Evolutionary conservation across 2,113 vertebrate species (phyloP), one percentile per base, ranked within the genome.

Genomic region (Aegotheles bennettii): DNA sequence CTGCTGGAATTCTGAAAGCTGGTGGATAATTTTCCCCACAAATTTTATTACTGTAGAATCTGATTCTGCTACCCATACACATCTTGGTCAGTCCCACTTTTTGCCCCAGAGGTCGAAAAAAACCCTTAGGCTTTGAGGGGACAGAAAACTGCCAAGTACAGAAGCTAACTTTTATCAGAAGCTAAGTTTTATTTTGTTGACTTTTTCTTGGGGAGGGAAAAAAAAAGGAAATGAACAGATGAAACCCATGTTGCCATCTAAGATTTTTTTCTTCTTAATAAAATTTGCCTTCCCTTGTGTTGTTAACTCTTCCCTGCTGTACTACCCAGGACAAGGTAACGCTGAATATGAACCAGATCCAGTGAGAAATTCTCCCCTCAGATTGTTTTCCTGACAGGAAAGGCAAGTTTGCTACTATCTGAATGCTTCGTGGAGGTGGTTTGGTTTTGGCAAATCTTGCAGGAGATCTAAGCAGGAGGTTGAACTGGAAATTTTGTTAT

Each of bases 31-130:
- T 93, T 87, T 85, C 61, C 43, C 63, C 91, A 73, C 75, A 95
- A 85, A 89, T 95, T 89, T 94, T 95, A 59, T 97, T 95, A 93
- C 45, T 85, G 50, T 69, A 93, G 70, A 94, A 87, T 87, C 45
- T 57, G 74, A 91, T 93, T 91, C 40, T 94, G 64, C 40, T 94
- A 60, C 47, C 29, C 63, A 47, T 61, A 69, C 36, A n/a, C 31
- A 42, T 83, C 84, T 91, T 83, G 50, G 38, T 91, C 45, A 90
- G 63, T 35, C 29, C 35, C 38, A 33, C 8, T n/a, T 87, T 83
- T 89, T 38, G 17, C 8, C 43, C 38, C 33, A 26, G 28, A 84
- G 65, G 38, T 14, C 69, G 69, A 94, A 89, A 87, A 67, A 10
- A 42, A 3, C 20, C 45, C 50, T 84, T 82, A 60, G 79, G 61